Evolutionary conservation across 2,888 invertebrate genomes (phyloP), one percentile per base, ranked within the genome.

Genomic region (Epiblema foenella): DNA sequence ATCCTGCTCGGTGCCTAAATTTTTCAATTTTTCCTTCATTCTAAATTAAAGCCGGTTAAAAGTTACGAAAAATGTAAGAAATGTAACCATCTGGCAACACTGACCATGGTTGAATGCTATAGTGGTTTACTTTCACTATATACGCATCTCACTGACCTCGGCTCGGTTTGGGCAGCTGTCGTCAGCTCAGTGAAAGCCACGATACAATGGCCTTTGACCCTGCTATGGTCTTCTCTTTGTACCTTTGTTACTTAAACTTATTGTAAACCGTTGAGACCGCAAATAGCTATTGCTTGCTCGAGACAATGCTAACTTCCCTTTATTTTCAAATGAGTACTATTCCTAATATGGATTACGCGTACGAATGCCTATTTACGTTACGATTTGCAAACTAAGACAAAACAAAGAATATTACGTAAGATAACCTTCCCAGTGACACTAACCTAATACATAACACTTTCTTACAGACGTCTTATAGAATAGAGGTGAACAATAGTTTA

Each of bases 101-200:
- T n/a, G n/a, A 68, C 75, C 49, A 73, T 78, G 20, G 29, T 56
- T 33, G 17, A n/a, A 5, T 56, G 67, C 73, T 49, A 73, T 74
- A 66, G 75, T 56, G 75, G 77, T 75, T 78, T 78, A 79, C 79
- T 74, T 75, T 85, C 86, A 86, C 86, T 86, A n/a, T n/a, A n/a
- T n/a, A 78, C 79, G 77, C 79, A 83, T 83, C 84, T 82, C 77
- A n/a, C 74, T 81, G 85, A 85, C 86, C 86, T 85, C 85, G 62
- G 39, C 20, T 68, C 63, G 10, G 37, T 65, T 65, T 46, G 70
- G 70, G 65, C 70, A 59, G 64, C 64, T 59, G 69, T 37, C 52
- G 59, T 37, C n/a, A 46, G n/a, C 56, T 8, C 62, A 71, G 71
- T 73, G 73, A 73, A 73, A 73, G 73, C 73, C 20, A 46, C 49